phyloP scores from a whole-genome alignment of 1,140 invertebrate genomes.

The Globodera ellingtonae region DNA sequence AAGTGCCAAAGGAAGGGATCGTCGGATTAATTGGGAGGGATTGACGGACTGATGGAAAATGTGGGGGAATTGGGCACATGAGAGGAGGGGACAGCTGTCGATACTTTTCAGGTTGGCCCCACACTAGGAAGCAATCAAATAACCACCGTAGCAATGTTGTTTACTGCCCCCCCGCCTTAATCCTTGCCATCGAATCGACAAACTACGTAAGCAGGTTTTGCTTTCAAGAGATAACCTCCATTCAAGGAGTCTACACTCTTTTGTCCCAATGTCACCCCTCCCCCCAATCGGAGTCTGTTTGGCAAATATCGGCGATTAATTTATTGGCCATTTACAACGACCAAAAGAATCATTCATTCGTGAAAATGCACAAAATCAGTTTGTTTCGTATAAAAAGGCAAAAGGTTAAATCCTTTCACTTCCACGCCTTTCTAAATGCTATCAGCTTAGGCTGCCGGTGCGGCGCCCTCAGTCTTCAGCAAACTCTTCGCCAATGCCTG shows the following conservation, averaged over 20 bases:
- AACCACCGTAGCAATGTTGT: too few species aligned
- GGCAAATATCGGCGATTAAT: not conserved
- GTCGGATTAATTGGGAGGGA: not conserved
- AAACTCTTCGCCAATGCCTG: slow-evolving; percentile 53
- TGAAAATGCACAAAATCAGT: not conserved
- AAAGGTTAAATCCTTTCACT: not conserved
- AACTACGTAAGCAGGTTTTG: too few species aligned
- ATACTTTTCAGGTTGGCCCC: too few species aligned
- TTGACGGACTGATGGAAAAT: not conserved
- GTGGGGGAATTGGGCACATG: not conserved
- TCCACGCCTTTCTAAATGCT: not conserved
- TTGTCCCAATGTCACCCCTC: too few species aligned
- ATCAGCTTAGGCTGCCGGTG: slow-evolving; percentile 28
- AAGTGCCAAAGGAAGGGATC: not conserved
- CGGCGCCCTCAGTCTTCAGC: slow-evolving; percentile 47
- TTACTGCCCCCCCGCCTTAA: too few species aligned
- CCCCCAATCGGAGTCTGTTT: too few species aligned
- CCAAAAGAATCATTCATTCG: not conserved
- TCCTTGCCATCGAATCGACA: too few species aligned
- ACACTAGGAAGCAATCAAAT: too few species aligned
- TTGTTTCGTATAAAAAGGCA: not conserved
- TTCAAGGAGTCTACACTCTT: too few species aligned
- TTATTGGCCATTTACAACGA: not conserved
- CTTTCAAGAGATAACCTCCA: too few species aligned
- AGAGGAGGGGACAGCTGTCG: too few species aligned